Percentiles rank a stretch among this genome's conserved stretches.
Evolutionary conservation across 2,888 invertebrate species (phyloP).

Genomic region (Philopedon plagiatum): DNA sequence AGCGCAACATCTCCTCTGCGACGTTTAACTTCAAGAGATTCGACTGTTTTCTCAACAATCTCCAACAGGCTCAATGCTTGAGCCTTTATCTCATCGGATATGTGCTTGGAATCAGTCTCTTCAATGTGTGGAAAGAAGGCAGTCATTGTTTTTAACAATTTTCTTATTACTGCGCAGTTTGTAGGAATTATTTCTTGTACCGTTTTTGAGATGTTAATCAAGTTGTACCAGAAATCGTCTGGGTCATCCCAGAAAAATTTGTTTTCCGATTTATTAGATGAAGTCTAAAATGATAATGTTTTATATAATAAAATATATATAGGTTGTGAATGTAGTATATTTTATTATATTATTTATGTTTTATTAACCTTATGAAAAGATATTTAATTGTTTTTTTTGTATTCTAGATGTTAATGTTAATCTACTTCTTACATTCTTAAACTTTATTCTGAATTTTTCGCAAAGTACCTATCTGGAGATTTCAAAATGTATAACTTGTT

Average conservation of each 20-base stretch:
- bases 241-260: constrained; percentile 41
- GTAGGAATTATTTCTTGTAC: constrained; percentile 37
- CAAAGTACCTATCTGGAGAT: too few relatives aligned
- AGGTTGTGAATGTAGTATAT: too few relatives aligned
- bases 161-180: constrained; percentile 15
- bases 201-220: constrained; percentile 23
- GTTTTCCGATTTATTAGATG: neutral
- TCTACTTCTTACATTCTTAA: too few relatives aligned
- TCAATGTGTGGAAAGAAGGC: constrained; percentile 33
- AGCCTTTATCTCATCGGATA: constrained; percentile 38
- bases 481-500: too few relatives aligned
- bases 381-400: too few relatives aligned
- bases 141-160: constrained; percentile 19
- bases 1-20: neutral
- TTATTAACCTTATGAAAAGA: too few relatives aligned
- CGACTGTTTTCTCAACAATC: constrained; percentile 29
- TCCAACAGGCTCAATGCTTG: constrained; percentile 20
- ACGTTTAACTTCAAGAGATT: constrained; percentile 22
- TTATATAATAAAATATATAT: too few relatives aligned
- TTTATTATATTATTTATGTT: too few relatives aligned
- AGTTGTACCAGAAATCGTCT: constrained; percentile 35
- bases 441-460: too few relatives aligned
- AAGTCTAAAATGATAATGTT: neutral
- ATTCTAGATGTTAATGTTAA: too few relatives aligned
- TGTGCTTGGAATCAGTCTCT: constrained; percentile 16